phyloP scores from a whole-genome alignment of 1,140 invertebrate species.

The Bathynomus jamesi region DNA sequence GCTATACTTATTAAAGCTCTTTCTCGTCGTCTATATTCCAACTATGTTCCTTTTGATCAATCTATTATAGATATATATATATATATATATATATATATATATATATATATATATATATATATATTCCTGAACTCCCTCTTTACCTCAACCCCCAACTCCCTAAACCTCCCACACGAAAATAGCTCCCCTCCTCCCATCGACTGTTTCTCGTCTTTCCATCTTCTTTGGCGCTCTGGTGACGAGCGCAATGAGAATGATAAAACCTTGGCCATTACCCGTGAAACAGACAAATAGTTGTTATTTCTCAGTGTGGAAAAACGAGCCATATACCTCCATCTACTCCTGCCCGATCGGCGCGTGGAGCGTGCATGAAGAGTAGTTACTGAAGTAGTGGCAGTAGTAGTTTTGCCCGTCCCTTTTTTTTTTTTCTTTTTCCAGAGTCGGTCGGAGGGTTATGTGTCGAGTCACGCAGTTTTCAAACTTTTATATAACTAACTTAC shows the following conservation, averaged over 20 bases:
- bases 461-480: background rate
- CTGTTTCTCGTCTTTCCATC: background rate
- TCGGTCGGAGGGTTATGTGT: background rate
- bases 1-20: no score
- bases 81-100: constrained; percentile 1
- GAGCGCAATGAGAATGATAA: constrained; percentile 38
- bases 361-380: background rate
- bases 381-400: background rate
- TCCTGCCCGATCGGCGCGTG: constrained; percentile 11
- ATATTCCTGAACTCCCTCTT: no score
- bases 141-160: no score
- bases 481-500: no score
- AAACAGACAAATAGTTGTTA: constrained; percentile 36
- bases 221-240: constrained; percentile 16
- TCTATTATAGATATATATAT: constrained; percentile 7
- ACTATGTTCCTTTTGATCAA: no score
- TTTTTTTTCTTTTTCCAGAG: background rate
- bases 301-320: constrained; percentile 36
- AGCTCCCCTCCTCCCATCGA: background rate
- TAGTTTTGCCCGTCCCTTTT: constrained; percentile 1
- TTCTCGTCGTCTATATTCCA: no score
- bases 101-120: constrained; percentile 3
- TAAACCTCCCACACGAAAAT: no score
- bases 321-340: constrained; percentile 22
- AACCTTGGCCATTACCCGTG: constrained; percentile 32